Evolutionary conservation across 2,113 vertebrate genomes (phyloP), one percentile per base, ranked within the genome.

Genomic region (Heloderma charlesbogerti): DNA sequence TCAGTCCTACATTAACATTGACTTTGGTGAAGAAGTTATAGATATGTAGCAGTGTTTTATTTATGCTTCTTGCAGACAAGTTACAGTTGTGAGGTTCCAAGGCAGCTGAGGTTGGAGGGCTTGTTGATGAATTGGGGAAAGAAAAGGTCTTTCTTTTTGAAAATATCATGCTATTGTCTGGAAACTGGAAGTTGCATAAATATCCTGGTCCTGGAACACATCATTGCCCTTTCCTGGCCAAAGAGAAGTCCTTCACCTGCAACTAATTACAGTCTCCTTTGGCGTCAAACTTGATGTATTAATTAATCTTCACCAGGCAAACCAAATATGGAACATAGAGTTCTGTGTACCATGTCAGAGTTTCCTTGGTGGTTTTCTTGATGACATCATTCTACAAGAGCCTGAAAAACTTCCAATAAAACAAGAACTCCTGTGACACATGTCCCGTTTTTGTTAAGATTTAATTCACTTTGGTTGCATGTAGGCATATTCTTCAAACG

Each of bases 41-140:
- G n/a, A 31, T 63, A 51, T 10, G 45, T 20, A 27, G 31, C 6
- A 22, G 3, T 12, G 2, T 37, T 57, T 60, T 51, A 4, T 57
- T 88, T 6, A 20, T 88, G 37, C 40, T 72, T 88, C 20, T 31
- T 88, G 85, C 48, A 48, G 40, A 16, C 15, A 86, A 54, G 29
- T 16, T 9, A n/a, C 9, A 67, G 16, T 6, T 45, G 77, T 69
- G 9, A 29, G 66, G 45, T 20, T 29, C 83, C 60, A 48, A 84
- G 67, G 34, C 29, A 81, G 43, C 69, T 69, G 60, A 69, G 45
- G 80, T 13, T n/a, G 2, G 6, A 51, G 29, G 57, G 12, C 80
- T 88, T 91, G 63, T 66, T 88, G 34, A 81, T 81, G 86, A 78
- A 88, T 40, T 89, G 74, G 34, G 34, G 84, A 77, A 81, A 57